Evolutionary conservation across 2,888 invertebrate species (phyloP).

Genomic region (Athalia cordata): DNA sequence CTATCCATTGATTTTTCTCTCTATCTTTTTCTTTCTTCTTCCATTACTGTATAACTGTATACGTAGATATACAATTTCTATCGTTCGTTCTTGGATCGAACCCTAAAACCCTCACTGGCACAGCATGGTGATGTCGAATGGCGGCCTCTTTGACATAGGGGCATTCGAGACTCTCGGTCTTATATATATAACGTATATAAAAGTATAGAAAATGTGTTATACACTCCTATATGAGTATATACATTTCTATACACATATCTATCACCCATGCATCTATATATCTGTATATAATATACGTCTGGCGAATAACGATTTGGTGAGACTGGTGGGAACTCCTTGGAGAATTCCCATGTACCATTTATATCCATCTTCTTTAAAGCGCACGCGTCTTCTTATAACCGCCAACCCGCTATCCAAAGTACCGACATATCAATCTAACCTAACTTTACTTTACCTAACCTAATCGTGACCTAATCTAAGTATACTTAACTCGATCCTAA

Average conservation of each 20-base stretch:
- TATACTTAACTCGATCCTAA: too few relatives aligned
- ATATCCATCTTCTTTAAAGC: constrained; percentile 40
- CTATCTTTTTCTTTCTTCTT: background rate
- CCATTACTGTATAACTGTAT: background rate
- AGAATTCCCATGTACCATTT: constrained; percentile 29
- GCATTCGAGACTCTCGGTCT: background rate
- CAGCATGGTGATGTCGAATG: background rate
- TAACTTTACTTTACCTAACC: too few relatives aligned
- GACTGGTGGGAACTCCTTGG: constrained; percentile 15
- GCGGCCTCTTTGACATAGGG: background rate
- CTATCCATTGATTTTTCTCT: constrained; percentile 34
- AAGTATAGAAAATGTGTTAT: too few relatives aligned
- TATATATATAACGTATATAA: too few relatives aligned
- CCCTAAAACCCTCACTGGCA: background rate
- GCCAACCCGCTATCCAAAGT: too few relatives aligned
- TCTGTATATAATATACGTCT: background rate
- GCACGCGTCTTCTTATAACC: constrained; percentile 8
- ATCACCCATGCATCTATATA: background rate
- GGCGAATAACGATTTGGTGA: constrained; percentile 42
- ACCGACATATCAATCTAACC: too few relatives aligned
- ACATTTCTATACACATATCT: background rate
- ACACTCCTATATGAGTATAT: background rate
- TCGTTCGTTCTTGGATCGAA: constrained; percentile 23
- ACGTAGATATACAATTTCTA: background rate
- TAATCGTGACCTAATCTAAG: too few relatives aligned